Evolutionary conservation across 2,797 vertebrate species (phyloP).

Genomic region (Hippopotamyrus pictus): DNA sequence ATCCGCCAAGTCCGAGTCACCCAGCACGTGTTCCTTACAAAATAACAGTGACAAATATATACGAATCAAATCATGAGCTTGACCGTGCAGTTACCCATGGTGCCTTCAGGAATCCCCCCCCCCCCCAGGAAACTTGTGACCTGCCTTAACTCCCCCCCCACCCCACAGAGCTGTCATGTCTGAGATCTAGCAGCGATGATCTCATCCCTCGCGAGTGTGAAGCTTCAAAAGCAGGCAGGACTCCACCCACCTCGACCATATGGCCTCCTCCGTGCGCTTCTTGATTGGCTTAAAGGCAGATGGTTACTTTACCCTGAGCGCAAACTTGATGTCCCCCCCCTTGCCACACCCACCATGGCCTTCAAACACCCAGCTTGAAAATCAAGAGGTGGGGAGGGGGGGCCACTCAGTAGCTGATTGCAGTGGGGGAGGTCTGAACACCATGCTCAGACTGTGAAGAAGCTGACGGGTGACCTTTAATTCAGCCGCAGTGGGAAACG

Average conservation of each 20-base stretch:
- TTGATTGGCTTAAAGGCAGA: background rate
- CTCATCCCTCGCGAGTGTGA: background rate
- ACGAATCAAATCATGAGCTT: background rate
- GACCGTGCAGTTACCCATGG: background rate
- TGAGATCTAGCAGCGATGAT: background rate
- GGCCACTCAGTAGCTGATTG: background rate
- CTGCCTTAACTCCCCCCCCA: background rate
- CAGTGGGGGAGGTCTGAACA: background rate
- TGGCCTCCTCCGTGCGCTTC: background rate
- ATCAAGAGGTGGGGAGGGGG: background rate
- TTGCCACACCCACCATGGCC: background rate
- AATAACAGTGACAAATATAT: background rate
- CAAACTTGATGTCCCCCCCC: background rate
- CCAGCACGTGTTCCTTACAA: background rate
- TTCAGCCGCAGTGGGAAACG: slow-evolving; percentile 22
- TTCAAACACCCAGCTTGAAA: background rate
- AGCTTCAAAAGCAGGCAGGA: background rate
- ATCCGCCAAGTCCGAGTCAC: background rate
- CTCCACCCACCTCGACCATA: background rate
- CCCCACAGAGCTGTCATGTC: background rate
- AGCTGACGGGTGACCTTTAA: slow-evolving; percentile 25
- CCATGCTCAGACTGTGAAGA: background rate
- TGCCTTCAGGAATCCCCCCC: background rate
- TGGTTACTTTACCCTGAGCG: background rate
- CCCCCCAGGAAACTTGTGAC: background rate